Percentiles rank a stretch among this genome's conserved stretches.
phyloP scores from a whole-genome alignment of 2,888 invertebrate species.

The Malacosoma neustria region DNA sequence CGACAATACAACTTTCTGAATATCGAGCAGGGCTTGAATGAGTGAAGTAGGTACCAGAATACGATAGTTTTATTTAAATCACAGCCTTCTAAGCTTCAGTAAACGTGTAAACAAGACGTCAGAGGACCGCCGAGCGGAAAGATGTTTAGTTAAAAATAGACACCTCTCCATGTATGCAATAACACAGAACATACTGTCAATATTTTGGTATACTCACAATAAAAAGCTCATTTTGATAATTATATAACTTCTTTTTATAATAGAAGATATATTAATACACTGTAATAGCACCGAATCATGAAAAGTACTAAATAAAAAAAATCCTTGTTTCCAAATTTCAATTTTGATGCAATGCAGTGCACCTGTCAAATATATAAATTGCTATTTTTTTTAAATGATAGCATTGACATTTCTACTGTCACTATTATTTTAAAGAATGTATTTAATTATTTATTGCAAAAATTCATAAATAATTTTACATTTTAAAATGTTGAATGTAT shows the following conservation, averaged over 20 bases:
- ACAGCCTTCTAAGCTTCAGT: conserved; percentile 18
- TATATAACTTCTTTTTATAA: conserved; percentile 19
- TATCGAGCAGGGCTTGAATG: background rate
- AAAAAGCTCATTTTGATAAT: conserved; percentile 75
- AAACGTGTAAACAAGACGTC: conserved; percentile 54
- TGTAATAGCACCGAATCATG: conserved; percentile 46
- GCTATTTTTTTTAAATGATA: conserved; percentile 14
- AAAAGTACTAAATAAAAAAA: conserved; percentile 28
- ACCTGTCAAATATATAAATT: conserved; percentile 29
- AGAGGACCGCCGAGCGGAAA: conserved; percentile 28
- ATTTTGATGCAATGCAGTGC: conserved; percentile 5
- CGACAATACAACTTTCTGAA: background rate
- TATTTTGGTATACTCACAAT: conserved; percentile 68
- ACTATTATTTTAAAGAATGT: no score
- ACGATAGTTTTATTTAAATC: conserved; percentile 16
- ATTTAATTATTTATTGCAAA: no score
- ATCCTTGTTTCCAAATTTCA: conserved; percentile 3
- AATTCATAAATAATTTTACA: no score
- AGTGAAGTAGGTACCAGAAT: conserved; percentile 3
- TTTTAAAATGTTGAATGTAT: no score
- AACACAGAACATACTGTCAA: conserved; percentile 5
- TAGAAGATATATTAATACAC: conserved; percentile 21
- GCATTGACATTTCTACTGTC: no score
- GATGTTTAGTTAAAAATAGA: conserved; percentile 52
- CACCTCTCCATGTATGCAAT: conserved; percentile 15